These are phyloP conservation scores for Mythimna ferrago DNA, from an alignment of 2,888 invertebrate species.

Conservation along the genomic window DNA sequence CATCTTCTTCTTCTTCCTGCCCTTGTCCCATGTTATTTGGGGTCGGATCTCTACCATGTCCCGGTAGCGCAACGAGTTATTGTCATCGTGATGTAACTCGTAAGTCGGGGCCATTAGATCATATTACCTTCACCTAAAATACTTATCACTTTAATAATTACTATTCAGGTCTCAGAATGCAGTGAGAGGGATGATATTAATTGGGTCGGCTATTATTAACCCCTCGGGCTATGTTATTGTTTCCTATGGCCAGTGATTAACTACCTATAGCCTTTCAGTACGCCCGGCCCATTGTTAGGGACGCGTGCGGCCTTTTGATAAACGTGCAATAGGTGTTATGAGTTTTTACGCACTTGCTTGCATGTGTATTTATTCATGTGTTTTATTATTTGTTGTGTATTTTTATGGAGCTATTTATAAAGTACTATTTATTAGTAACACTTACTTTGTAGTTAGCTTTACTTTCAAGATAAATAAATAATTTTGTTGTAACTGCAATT, in stretches of 20 bases:
- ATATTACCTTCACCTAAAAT: conserved; percentile 35
- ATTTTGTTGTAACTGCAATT: background rate
- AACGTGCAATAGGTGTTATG: conserved; percentile 52
- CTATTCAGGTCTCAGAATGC: conserved; percentile 49
- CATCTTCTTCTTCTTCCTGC: too few species aligned
- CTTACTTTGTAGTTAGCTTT: too few species aligned
- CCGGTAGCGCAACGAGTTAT: too few species aligned
- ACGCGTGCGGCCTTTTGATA: conserved; percentile 61
- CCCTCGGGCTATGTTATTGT: conserved; percentile 57
- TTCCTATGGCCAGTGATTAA: conserved; percentile 51
- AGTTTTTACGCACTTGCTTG: conserved; percentile 33
- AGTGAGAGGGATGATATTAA: conserved; percentile 55
- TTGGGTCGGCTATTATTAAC: conserved; percentile 63
- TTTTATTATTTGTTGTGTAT: background rate
- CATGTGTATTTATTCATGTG: conserved; percentile 10
- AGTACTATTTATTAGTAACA: background rate
- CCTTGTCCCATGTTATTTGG: too few species aligned
- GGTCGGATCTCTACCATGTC: too few species aligned
- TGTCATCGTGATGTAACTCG: too few species aligned
- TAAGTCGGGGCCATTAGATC: too few species aligned
- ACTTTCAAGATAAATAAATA: background rate
- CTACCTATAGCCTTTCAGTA: conserved; percentile 50
- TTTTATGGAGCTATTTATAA: background rate
- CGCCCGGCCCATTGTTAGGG: conserved; percentile 45
- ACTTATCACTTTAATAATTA: conserved; percentile 53